Evolutionary conservation across 2,888 invertebrate species (phyloP), one percentile per base, ranked within the genome.

Genomic region (Dryobota labecula): DNA sequence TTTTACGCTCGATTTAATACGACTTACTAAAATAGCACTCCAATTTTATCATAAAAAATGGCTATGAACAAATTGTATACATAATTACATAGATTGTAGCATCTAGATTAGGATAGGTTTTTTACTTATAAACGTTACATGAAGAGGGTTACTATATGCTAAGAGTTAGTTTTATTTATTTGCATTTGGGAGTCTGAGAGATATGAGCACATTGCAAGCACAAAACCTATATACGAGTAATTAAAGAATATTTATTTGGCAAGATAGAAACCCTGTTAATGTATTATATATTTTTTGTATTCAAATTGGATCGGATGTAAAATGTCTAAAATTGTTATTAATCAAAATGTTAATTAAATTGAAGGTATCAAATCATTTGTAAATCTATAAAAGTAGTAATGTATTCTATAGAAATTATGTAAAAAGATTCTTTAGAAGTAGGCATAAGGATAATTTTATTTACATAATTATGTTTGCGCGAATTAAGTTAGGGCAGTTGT

Each of bases 51-150:
- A 53, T 45, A 43, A 56, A 70, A 56, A 51, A 64, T 41, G 83
- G 83, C 85, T 83, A 85, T 85, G 85, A 85, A 77, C 45, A 47
- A 53, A 73, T 49, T 72, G 27, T 82, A 71, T 56, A 72, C 73
- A 62, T 73, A 56, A 65, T 69, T 51, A 69, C 27, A 51, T 83
- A 80, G 71, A 57, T 66, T 43, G 63, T 83, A 75, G 83, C 60
- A 49, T 61, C 20, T 73, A 83, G 62, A 70, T 68, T 78, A 84
- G 57, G 41, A 53, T 66, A 70, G 72, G 64, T 76, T 84, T 84
- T 79, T 83, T 82, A 84, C 76, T 60, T 79, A 78, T 70, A 70
- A 68, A 83, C 58, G 11, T 65, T 71, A 62, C 58, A 65, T 74
- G 54, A 76, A 69, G 57, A 70, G 58, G 76, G 70, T 75, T 79